A percentile compares a stretch with the other conserved stretches of the same genome.
Conservation (phyloP, 2,888 invertebrate species). For the Orthosia gothica region DNA sequence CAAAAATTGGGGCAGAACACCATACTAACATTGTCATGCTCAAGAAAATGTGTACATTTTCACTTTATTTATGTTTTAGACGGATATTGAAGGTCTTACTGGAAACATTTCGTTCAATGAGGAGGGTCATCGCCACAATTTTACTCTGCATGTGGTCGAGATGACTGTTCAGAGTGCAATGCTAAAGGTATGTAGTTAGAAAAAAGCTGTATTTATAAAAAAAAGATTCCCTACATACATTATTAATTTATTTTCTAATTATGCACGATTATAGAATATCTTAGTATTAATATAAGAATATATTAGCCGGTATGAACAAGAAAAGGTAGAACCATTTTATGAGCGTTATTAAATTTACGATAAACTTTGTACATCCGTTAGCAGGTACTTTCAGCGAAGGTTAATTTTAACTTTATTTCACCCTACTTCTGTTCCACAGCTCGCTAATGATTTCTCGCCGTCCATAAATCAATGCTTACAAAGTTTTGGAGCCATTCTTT, state of each 20-base stretch:
- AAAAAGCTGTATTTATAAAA: not conserved
- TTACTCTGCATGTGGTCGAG: conserved; percentile 97
- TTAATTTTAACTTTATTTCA: conserved; percentile 79
- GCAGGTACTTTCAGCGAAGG: conserved; percentile 68
- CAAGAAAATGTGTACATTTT: not conserved
- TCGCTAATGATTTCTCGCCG: conserved; percentile 77
- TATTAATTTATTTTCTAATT: not conserved
- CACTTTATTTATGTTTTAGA: conserved; percentile 88
- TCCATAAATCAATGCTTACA: conserved; percentile 78
- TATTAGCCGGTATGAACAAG: conserved; percentile 24
- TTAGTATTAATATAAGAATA: not conserved
- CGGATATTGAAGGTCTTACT: conserved; percentile 97
- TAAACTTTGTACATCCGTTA: conserved; percentile 68
- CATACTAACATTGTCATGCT: no score
- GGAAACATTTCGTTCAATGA: conserved; percentile 98
- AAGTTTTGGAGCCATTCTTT: conserved; percentile 73
- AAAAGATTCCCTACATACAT: not conserved
- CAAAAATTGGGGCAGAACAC: no score
- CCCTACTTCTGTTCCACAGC: conserved; percentile 71
- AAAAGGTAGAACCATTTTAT: conserved; percentile 56
- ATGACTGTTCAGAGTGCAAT: conserved; percentile 98
- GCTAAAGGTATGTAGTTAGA: conserved; percentile 93
- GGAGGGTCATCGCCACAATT: conserved; percentile 97
- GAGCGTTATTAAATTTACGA: conserved; percentile 60
- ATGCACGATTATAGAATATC: not conserved